Evolutionary conservation across 2,888 invertebrate genomes (phyloP).

Genomic region (Leptogaster cylindrica): DNA sequence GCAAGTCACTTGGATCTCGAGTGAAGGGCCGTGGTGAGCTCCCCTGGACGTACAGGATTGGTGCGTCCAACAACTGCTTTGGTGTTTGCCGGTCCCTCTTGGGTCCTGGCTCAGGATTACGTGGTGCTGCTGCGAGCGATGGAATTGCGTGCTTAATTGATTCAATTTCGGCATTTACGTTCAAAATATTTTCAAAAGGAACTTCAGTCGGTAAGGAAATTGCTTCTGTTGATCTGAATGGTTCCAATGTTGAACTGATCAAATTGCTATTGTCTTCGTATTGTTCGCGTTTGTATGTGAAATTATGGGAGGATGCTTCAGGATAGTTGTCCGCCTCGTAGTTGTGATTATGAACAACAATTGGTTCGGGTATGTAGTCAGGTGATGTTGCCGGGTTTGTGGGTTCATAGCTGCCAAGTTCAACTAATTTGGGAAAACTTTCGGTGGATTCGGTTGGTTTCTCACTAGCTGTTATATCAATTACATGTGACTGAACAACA

Average conservation of each 20-base stretch:
- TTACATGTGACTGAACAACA: slow-evolving; percentile 65
- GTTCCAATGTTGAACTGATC: background rate
- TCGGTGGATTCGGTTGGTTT: background rate
- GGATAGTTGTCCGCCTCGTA: slow-evolving; percentile 65
- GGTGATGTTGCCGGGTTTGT: background rate
- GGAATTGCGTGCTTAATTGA: slow-evolving; percentile 40
- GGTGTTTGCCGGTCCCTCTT: slow-evolving; percentile 57
- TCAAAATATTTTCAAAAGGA: slow-evolving; percentile 42
- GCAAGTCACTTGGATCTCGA: slow-evolving; percentile 56
- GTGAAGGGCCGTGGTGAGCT: slow-evolving; percentile 66
- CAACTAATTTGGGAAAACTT: slow-evolving; percentile 33
- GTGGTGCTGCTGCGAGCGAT: slow-evolving; percentile 48
- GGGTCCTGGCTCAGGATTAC: slow-evolving; percentile 32
- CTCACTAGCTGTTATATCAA: slow-evolving; percentile 64
- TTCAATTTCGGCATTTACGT: slow-evolving; percentile 18
- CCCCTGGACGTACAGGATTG: slow-evolving; percentile 65
- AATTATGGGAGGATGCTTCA: slow-evolving; percentile 57
- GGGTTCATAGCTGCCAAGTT: slow-evolving; percentile 34
- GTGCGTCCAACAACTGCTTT: slow-evolving; percentile 65
- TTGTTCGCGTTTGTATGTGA: slow-evolving; percentile 48
- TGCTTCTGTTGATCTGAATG: background rate
- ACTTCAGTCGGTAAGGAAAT: slow-evolving; percentile 39
- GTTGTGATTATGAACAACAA: slow-evolving; percentile 57
- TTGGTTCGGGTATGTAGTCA: slow-evolving; percentile 55
- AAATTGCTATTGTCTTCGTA: background rate